Evolutionary conservation across 2,888 invertebrate genomes (phyloP).

Genomic region (Lutraria lutraria): DNA sequence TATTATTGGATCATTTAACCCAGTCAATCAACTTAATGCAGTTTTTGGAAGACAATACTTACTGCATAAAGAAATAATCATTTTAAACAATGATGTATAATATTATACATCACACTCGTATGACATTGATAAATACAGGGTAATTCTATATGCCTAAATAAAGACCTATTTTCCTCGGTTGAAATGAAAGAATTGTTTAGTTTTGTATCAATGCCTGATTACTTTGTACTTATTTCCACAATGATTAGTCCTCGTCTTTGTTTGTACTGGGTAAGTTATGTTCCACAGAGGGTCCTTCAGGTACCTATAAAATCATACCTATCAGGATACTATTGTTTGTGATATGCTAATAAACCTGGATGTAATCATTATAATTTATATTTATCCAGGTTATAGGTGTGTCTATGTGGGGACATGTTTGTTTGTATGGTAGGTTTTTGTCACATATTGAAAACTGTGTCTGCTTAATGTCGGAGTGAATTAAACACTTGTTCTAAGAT

Average conservation of each 20-base stretch:
- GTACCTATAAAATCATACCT: neutral
- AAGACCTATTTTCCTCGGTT: neutral
- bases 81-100: too few species aligned
- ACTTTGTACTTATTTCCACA: slow-evolving; percentile 12
- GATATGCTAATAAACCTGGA: neutral
- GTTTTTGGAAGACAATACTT: too few species aligned
- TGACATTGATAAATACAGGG: neutral
- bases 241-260: neutral
- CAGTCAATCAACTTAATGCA: too few species aligned
- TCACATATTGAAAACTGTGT: neutral
- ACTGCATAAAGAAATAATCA: too few species aligned
- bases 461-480: too few species aligned
- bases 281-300: neutral
- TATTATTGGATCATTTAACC: too few species aligned
- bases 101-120: neutral
- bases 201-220: neutral
- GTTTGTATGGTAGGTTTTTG: neutral
- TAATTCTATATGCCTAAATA: neutral
- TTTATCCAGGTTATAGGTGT: neutral
- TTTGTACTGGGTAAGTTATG: slow-evolving; percentile 5
- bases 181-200: neutral
- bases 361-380: neutral
- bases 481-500: too few species aligned
- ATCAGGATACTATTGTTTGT: slow-evolving; percentile 22
- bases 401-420: neutral